Evolutionary conservation across 92 coral and sea anemone genomes (phyloP), one percentile per base, ranked within the genome.

Genomic region (Pocillopora grandis): DNA sequence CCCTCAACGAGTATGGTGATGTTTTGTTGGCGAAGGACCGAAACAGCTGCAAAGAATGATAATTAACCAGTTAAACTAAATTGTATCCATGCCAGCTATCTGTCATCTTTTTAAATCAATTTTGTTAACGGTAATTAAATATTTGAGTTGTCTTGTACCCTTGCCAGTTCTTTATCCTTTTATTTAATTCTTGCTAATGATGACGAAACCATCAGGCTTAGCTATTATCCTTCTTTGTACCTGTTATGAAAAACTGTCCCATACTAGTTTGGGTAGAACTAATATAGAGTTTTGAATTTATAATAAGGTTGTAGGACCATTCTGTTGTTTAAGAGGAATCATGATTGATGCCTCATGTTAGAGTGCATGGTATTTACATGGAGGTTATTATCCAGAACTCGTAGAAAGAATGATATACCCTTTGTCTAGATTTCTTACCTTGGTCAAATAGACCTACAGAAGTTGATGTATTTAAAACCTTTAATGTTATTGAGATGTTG

Each of bases 1-100:
- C 91, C 81, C 10, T 58, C 88, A 0, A 83, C 10, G 49, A 88
- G 72, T 56, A 83, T 85, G 59, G 76, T 76, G 56, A 74, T 60
- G 62, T 87, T 74, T 68, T 62, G 72, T 12, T 80, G 57, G 20
- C 57, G 86, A 9, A 87, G 57, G 5, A 17, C 61, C 14, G 55
- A 27, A 20, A 14, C 21, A 27, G 85, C 85, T 80, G 76, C 12
- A 80, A 80, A 55, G 2, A 60, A 76, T 5, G 7, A 21, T 17
- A 18, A 19, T 15, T 31, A 14, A 15, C 15, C 31, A 23, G 10
- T 69, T 8, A 69, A 69, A 31, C 27, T 33, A 27, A 2, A 2
- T 69, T 64, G 23, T 20, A 27, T 18, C 13, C 11, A 35, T 66
- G 33, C 15, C 71, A 66, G 23, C 23, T 11, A 19, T 20, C 23